Evolutionary conservation across 1,140 invertebrate species (phyloP), one percentile per base, ranked within the genome.

Genomic region (Heliconius hermathena): DNA sequence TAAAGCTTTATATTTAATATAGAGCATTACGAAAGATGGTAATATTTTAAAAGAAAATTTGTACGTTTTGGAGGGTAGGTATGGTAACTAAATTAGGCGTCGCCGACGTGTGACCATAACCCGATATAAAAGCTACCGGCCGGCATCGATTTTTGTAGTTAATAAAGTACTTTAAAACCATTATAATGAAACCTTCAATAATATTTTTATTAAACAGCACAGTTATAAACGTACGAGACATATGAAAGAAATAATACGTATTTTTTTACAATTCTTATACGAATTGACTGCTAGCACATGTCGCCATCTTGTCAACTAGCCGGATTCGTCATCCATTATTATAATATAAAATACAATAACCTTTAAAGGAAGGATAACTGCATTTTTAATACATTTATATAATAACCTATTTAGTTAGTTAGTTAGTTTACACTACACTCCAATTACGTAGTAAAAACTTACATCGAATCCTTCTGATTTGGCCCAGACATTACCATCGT

Each of bases 401-500:
- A 8, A 66, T 11, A 26, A 29, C 22, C 26, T 26, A n/a, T 16
- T 60, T 3, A 60, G 9, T 22, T n/a, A n/a, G n/a, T n/a, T n/a
- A n/a, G 9, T 29, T 16, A 66, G 26, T 66, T 66, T 16, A 66
- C 26, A 66, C 60, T 66, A 66, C 60, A 57, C 54, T 57, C 20
- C 8, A 66, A 66, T 29, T 66, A 66, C 26, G 60, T 66, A 20
- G 22, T 83, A 89, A 74, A 87, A 92, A 97, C 97, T 98, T 96
- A 98, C 98, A 95, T 98, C 97, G 94, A 98, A 98, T 93, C 97
- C 97, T 82, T 98, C 98, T 60, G 97, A 98, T 96, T 98, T 98
- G 81, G 98, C 98, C 98, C 98, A 99, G 90, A 99, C 96, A 95
- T 98, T 98, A 94, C 98, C 98, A 95, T 99, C 98, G 95, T 98